Percentiles rank a stretch among this genome's conserved stretches.
These are phyloP conservation scores for Saccostrea glomerata DNA, from an alignment of 1,140 invertebrate species.

Conservation along the genomic window DNA sequence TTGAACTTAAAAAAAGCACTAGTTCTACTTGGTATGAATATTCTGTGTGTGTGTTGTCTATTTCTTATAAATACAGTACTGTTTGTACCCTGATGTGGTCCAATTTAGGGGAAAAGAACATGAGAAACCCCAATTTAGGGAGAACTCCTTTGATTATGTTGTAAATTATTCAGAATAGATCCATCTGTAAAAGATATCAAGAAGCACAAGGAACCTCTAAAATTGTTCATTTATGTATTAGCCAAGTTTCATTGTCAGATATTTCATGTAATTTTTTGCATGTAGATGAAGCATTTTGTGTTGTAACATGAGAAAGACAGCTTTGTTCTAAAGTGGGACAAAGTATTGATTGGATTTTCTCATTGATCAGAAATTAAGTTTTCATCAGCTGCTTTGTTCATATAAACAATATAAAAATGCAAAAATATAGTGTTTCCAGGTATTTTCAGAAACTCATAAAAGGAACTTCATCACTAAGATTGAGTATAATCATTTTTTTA, in stretches of 20 bases:
- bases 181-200: not conserved
- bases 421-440: not conserved
- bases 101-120: constrained; percentile 6
- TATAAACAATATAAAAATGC: not conserved
- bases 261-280: not conserved
- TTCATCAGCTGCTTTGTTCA: not conserved
- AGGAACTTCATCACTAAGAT: no score
- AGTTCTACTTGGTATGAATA: no score
- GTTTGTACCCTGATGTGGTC: not conserved
- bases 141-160: not conserved
- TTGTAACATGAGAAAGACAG: not conserved
- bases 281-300: not conserved
- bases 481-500: no score
- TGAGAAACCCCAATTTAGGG: not conserved
- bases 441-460: not conserved
- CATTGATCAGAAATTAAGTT: not conserved
- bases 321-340: not conserved
- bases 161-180: not conserved
- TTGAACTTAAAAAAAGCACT: no score
- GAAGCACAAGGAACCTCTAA: not conserved
- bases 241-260: not conserved
- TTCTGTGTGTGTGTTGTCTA: no score
- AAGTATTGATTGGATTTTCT: not conserved
- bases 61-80: not conserved
- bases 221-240: not conserved